phyloP scores from a whole-genome alignment of 2,888 invertebrate species.

The Campopleginae sp. region DNA sequence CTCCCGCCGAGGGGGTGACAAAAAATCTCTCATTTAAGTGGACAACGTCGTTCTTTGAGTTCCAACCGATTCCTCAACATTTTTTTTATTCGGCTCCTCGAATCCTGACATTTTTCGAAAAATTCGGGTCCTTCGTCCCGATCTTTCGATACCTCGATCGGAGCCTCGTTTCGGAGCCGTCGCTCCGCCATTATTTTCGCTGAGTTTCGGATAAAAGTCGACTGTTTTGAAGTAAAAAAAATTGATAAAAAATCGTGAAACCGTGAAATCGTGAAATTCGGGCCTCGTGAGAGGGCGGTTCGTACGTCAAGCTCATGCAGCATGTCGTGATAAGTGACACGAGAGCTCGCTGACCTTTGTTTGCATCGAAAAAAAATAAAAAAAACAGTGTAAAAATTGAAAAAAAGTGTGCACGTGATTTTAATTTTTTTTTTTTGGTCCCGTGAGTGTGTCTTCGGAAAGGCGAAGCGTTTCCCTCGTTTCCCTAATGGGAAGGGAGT shows the following conservation, averaged over 20 bases:
- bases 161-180: background rate
- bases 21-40: conserved; percentile 38
- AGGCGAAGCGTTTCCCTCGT: background rate
- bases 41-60: conserved; percentile 47
- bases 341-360: background rate
- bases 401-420: background rate
- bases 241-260: background rate
- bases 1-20: conserved; percentile 47
- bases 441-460: background rate
- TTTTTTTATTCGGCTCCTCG: background rate
- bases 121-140: background rate
- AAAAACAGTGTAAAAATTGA: background rate
- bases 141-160: background rate
- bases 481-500: background rate
- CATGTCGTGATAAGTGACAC: conserved; percentile 7
- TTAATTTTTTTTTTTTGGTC: background rate
- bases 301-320: background rate
- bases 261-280: background rate
- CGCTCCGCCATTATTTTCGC: background rate
- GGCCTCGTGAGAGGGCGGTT: conserved; percentile 15
- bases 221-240: background rate
- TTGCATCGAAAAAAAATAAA: background rate
- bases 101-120: background rate
- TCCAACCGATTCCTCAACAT: conserved; percentile 10
- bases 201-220: background rate